Percentiles rank a stretch among this genome's conserved stretches.
phyloP scores from a whole-genome alignment of 2,888 invertebrate genomes.

The Cantharis lateralis region DNA sequence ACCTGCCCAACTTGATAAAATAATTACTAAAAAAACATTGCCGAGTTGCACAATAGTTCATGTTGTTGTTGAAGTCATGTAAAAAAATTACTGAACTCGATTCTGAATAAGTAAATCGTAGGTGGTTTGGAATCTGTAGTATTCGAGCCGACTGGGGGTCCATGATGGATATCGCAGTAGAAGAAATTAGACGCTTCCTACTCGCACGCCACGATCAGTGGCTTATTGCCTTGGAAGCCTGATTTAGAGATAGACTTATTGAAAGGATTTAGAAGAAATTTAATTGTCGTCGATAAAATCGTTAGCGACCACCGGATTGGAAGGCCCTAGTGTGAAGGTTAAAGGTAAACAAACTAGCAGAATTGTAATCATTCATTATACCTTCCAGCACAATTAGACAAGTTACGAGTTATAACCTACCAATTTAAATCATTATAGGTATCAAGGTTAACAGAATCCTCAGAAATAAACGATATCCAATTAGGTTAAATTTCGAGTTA shows the following conservation, averaged over 20 bases:
- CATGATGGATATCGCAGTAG: not conserved
- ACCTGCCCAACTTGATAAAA: not conserved
- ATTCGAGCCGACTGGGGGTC: not conserved
- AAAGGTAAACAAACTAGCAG: conserved; percentile 17
- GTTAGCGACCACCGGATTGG: not conserved
- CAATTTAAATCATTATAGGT: not conserved
- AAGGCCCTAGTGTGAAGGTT: conserved; percentile 13
- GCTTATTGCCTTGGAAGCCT: not conserved
- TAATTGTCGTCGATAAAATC: not conserved
- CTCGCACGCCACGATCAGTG: not conserved
- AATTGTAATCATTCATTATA: not conserved
- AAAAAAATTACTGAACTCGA: not conserved
- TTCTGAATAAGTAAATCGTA: not conserved
- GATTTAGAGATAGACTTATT: not conserved
- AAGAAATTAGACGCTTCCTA: not conserved
- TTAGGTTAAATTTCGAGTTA: not conserved
- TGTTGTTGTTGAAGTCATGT: not conserved
- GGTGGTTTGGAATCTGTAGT: not conserved
- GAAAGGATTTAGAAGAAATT: no score
- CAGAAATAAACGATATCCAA: not conserved
- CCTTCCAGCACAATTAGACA: not conserved
- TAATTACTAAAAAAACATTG: not conserved
- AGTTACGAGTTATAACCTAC: not conserved
- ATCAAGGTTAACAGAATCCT: not conserved
- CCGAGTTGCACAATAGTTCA: not conserved